Conservation (phyloP, 2,797 vertebrate species). For the Tinamus major region DNA sequence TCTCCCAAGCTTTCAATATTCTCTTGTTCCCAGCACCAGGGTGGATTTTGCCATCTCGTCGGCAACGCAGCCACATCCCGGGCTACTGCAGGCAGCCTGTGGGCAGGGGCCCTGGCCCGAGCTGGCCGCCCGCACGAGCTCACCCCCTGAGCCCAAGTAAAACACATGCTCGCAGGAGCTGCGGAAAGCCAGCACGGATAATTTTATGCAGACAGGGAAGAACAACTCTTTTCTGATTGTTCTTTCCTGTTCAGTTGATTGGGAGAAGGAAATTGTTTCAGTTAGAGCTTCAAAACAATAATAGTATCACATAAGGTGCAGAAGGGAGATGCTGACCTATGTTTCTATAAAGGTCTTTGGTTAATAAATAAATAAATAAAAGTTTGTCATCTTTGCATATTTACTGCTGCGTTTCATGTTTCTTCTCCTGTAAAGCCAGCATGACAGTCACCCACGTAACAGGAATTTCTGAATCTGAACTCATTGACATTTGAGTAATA, state of each 20-base stretch:
- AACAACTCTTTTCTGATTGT: neutral
- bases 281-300: neutral
- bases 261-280: neutral
- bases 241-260: neutral
- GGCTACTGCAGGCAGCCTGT: neutral
- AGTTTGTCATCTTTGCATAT: neutral
- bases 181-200: neutral
- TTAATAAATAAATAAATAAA: neutral
- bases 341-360: neutral
- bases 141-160: neutral
- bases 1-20: neutral
- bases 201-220: neutral
- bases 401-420: neutral
- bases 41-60: neutral
- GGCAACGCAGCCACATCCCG: neutral
- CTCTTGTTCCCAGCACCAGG: neutral
- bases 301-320: neutral
- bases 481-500: neutral
- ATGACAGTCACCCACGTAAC: neutral
- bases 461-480: slow-evolving; percentile 9
- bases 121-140: neutral
- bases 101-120: slow-evolving; percentile 7
- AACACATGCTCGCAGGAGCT: too few species aligned
- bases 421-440: neutral
- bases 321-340: neutral